phyloP scores from a whole-genome alignment of 2,888 invertebrate genomes.

The Metallyticus violacea region DNA sequence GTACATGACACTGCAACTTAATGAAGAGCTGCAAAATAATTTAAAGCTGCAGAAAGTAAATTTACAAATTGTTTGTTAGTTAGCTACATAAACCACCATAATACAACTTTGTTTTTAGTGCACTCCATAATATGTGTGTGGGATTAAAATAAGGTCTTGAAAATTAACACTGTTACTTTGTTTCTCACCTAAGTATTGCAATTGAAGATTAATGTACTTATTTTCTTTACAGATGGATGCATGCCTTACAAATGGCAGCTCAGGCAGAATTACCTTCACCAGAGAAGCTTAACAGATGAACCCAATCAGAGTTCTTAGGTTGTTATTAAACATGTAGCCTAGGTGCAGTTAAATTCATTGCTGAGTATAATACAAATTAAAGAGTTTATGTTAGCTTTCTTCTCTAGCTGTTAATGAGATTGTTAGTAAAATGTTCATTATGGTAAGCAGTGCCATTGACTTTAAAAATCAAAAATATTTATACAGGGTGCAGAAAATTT shows the following conservation, averaged over 20 bases:
- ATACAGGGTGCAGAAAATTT: background rate
- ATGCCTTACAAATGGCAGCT: conserved; percentile 49
- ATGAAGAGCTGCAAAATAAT: too few species aligned
- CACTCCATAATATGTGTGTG: too few species aligned
- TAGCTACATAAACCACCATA: too few species aligned
- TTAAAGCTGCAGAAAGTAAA: too few species aligned
- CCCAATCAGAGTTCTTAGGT: background rate
- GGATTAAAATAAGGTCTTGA: too few species aligned
- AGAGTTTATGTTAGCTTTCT: background rate
- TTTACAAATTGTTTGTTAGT: too few species aligned
- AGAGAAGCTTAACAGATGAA: conserved; percentile 4
- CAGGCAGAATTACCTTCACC: conserved; percentile 48
- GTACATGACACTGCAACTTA: too few species aligned
- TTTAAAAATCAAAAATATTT: background rate
- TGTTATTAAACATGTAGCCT: background rate
- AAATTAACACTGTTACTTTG: too few species aligned
- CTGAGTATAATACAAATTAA: background rate
- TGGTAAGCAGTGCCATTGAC: background rate
- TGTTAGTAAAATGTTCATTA: background rate
- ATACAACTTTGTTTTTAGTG: too few species aligned
- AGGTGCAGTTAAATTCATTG: background rate
- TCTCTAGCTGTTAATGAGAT: background rate
- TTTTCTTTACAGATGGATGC: conserved; percentile 48
- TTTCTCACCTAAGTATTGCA: too few species aligned
- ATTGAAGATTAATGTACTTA: background rate